These are phyloP conservation scores for Eurystomus glaucurus DNA, from an alignment of 2,797 vertebrate species.

Conservation along the genomic window DNA sequence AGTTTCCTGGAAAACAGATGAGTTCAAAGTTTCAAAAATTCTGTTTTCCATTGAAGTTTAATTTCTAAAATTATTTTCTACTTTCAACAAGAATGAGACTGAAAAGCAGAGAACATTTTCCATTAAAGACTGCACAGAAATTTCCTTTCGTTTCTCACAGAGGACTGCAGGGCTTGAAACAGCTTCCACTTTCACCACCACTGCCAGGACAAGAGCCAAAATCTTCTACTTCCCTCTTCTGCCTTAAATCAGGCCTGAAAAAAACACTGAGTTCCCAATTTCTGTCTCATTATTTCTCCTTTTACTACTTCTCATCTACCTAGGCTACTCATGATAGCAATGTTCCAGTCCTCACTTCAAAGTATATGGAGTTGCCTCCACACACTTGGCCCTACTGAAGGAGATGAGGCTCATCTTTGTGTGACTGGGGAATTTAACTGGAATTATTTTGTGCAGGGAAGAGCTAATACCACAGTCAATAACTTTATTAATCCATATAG, in stretches of 20 bases:
- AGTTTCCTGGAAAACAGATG: conserved; percentile 56
- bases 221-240: conserved; percentile 12
- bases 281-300: neutral
- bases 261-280: neutral
- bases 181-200: conserved; percentile 28
- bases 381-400: neutral
- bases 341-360: neutral
- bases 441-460: neutral
- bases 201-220: conserved; percentile 41
- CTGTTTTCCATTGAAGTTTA: conserved; percentile 52
- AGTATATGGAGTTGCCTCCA: neutral
- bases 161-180: neutral
- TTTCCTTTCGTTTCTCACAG: conserved; percentile 35
- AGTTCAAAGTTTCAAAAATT: conserved; percentile 48
- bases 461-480: neutral
- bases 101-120: conserved; percentile 56
- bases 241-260: conserved; percentile 8
- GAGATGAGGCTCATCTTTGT: neutral
- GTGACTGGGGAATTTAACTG: neutral
- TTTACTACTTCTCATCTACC: neutral
- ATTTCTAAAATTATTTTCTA: conserved; percentile 65
- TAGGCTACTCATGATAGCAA: neutral
- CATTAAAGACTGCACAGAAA: conserved; percentile 44
- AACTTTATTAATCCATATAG: neutral
- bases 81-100: conserved; percentile 52